phyloP scores from a whole-genome alignment of 2,797 vertebrate species.

The Vultur gryphus region DNA sequence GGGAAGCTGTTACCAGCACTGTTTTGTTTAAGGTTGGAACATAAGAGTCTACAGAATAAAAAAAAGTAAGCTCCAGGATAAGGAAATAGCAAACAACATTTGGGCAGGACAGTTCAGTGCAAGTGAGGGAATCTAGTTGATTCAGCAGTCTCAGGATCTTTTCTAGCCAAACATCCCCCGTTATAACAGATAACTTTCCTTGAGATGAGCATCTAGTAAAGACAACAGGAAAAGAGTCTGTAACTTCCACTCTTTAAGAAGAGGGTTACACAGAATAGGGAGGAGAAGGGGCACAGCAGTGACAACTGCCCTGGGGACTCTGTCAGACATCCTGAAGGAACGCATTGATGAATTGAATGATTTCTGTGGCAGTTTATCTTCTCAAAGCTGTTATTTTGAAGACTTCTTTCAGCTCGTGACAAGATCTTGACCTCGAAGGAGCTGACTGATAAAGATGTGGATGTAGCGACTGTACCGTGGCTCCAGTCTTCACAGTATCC shows the following conservation, averaged over 20 bases:
- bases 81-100: background rate
- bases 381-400: background rate
- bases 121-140: background rate
- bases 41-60: too few species aligned
- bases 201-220: background rate
- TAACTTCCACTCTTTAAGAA: background rate
- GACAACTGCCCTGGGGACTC: background rate
- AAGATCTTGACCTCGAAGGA: background rate
- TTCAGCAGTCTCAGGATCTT: background rate
- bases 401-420: background rate
- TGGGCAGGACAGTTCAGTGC: background rate
- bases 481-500: background rate
- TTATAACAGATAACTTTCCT: background rate
- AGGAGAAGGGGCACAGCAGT: background rate
- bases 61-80: accelerated
- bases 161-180: background rate
- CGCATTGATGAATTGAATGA: background rate
- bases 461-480: accelerated
- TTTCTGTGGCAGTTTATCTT: background rate
- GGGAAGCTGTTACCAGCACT: background rate
- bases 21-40: background rate
- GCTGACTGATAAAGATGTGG: background rate
- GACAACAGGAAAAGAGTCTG: background rate
- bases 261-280: background rate
- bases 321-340: background rate